Percentiles rank a stretch among this genome's conserved stretches.
These are phyloP conservation scores for Allygus modestus DNA, from an alignment of 2,888 invertebrate genomes.

Conservation along the genomic window DNA sequence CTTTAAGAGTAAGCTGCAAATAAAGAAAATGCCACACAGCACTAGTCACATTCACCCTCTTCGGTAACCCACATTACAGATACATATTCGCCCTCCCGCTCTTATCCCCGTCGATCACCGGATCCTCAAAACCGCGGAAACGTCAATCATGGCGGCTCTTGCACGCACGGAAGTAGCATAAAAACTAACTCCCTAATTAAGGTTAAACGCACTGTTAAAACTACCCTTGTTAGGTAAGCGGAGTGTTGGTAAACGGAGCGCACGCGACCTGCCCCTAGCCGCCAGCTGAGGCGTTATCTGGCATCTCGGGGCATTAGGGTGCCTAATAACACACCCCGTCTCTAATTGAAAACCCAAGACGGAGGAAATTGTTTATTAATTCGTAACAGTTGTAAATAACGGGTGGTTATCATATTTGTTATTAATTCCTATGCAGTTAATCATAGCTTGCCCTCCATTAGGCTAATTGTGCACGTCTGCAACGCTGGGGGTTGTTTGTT, in stretches of 20 bases:
- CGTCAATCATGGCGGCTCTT: constrained; percentile 24
- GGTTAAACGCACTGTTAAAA: constrained; percentile 46
- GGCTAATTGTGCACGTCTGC: constrained; percentile 33
- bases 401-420: constrained; percentile 53
- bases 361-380: constrained; percentile 58
- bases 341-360: constrained; percentile 55
- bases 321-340: constrained; percentile 52
- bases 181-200: constrained; percentile 58
- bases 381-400: constrained; percentile 59
- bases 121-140: constrained; percentile 46
- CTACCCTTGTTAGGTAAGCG: constrained; percentile 53
- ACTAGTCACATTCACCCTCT: too few species aligned
- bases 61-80: too few species aligned
- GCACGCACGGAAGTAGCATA: constrained; percentile 23
- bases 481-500: constrained; percentile 19
- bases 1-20: too few species aligned
- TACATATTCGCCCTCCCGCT: neutral
- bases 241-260: constrained; percentile 46
- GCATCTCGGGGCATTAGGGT: constrained; percentile 51
- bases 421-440: constrained; percentile 33
- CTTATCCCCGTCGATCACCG: neutral
- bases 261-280: constrained; percentile 18
- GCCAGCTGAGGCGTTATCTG: constrained; percentile 45
- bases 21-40: too few species aligned
- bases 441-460: constrained; percentile 39